Evolutionary conservation across 2,888 invertebrate species (phyloP), one percentile per base, ranked within the genome.

Genomic region (Hyppa rectilinea): DNA sequence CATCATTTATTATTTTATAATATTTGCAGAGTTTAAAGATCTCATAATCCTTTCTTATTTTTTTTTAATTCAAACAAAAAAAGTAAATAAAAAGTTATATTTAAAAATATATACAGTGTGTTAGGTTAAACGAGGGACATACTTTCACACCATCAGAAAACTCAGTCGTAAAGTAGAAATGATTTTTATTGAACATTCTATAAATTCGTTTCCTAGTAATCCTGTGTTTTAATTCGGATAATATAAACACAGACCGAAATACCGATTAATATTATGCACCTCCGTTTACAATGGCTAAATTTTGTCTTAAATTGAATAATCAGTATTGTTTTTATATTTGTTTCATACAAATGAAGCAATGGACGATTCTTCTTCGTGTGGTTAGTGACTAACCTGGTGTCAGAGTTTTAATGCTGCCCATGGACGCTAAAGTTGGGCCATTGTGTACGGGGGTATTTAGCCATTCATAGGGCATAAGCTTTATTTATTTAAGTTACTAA

Each of bases 401-500:
- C n/a, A n/a, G n/a, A n/a, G n/a, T n/a, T n/a, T n/a, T n/a, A n/a
- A n/a, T n/a, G n/a, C n/a, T n/a, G n/a, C n/a, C n/a, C n/a, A n/a
- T n/a, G n/a, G 6, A 29, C n/a, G 23, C 29, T 26, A 38, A 12
- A 29, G 9, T 59, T 53, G 7, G 50, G 36, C 40, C 66, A 71
- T 63, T 66, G 63, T 71, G 40, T 52, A 47, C 53, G 56, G 17
- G 10, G 31, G 26, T 45, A 38, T 7, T 72, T 75, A 78, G 72
- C 71, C 77, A 72, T 65, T 61, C 47, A 49, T 61, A 50, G 14
- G 71, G 66, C 70, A 69, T 80, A 78, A 89, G 87, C 56, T 86
- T 89, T 91, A 92, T 92, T 92, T 93, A 93, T 93, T 92, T 90
- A 88, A 87, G 88, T 86, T 83, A 83, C 77, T 83, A 75, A 82